These are phyloP conservation scores for Bombus waltoni DNA, from an alignment of 1,140 invertebrate genomes.

Conservation along the genomic window DNA sequence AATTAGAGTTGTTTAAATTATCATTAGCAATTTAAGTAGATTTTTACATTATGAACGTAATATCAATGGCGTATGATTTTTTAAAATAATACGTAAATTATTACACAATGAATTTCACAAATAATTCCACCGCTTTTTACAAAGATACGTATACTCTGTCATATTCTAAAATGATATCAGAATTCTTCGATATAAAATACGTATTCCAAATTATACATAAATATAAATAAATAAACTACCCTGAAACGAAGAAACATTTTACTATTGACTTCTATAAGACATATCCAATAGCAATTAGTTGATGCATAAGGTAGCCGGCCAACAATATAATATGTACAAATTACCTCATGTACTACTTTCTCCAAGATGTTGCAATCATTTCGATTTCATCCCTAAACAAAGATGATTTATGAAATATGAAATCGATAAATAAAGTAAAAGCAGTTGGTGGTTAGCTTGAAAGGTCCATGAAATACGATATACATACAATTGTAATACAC, in stretches of 20 bases:
- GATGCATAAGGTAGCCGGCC: neutral
- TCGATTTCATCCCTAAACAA: neutral
- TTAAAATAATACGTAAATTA: neutral
- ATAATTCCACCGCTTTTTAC: neutral
- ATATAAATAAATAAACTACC: neutral
- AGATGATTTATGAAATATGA: neutral
- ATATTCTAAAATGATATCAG: neutral
- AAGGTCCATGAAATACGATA: neutral
- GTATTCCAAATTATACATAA: neutral
- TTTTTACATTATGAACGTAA: neutral
- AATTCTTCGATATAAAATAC: neutral
- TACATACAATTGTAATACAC: conserved; percentile 22
- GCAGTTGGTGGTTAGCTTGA: neutral
- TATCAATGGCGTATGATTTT: neutral
- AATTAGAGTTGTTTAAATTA: neutral
- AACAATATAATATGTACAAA: conserved; percentile 1
- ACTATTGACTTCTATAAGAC: neutral
- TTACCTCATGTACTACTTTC: neutral
- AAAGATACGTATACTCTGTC: neutral
- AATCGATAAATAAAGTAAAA: neutral
- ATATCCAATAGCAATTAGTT: neutral
- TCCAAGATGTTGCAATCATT: neutral
- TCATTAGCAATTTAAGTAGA: neutral
- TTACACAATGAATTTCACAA: neutral
- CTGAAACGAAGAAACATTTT: neutral